These are phyloP conservation scores for Pseudococcus jackbeardsleyi DNA, from an alignment of 2,888 invertebrate genomes.

Conservation along the genomic window DNA sequence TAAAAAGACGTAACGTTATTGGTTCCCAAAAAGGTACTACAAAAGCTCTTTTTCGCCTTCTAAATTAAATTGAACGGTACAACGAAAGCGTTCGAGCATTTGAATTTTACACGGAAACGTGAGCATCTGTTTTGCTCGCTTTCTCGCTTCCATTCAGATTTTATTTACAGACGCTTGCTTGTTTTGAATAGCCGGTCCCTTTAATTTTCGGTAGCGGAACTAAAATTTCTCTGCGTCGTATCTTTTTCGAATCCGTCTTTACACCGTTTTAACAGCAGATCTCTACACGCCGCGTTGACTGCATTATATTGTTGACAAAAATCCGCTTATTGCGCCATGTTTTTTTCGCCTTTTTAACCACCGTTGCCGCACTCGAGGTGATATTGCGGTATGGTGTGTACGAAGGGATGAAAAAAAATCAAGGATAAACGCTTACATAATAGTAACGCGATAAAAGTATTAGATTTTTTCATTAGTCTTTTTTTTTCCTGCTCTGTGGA, in stretches of 20 bases:
- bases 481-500: neutral
- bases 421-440: slow-evolving; percentile 44
- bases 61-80: slow-evolving; percentile 58
- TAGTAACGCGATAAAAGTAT: slow-evolving; percentile 48
- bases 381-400: neutral
- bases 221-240: neutral
- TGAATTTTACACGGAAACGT: slow-evolving; percentile 56
- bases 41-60: slow-evolving; percentile 54
- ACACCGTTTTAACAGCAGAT: slow-evolving; percentile 48
- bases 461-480: slow-evolving; percentile 43
- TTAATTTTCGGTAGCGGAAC: slow-evolving; percentile 52
- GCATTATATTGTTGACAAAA: slow-evolving; percentile 58
- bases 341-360: slow-evolving; percentile 60
- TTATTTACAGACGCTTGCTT: slow-evolving; percentile 61
- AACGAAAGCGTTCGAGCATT: slow-evolving; percentile 58
- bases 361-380: neutral
- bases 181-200: slow-evolving; percentile 58
- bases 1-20: slow-evolving; percentile 31
- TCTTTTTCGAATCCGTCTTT: slow-evolving; percentile 56
- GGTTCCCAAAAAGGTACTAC: slow-evolving; percentile 47
- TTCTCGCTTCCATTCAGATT: slow-evolving; percentile 61
- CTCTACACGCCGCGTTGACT: slow-evolving; percentile 49
- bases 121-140: slow-evolving; percentile 63
- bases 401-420: slow-evolving; percentile 13
- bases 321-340: slow-evolving; percentile 61